Base-by-base conservation (phyloP, 2,797 vertebrate genomes). In the Euthynnus affinis region DNA sequence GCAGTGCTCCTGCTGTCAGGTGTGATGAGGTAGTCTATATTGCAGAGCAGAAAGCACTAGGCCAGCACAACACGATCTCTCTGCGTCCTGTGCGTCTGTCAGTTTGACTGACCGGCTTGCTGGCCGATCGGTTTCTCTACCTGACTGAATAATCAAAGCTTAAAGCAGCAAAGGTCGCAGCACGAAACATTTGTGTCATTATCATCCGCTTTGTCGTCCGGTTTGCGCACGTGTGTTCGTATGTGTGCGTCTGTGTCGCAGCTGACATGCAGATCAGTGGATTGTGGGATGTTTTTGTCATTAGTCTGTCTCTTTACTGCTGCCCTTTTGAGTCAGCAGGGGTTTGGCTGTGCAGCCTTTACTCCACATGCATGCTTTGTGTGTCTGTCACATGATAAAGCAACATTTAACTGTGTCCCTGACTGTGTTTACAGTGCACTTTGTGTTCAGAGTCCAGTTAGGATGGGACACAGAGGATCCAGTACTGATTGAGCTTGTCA, bases 51-150 rank as follows among this genome's bases (percentile, higher is more conserved):
- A 87, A 92, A 91, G 76, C 83, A 78, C 80, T 46, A 90, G 78
- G 81, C 81, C 87, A 91, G 92, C 90, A 78, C 76, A 90, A 93
- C 83, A 53, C 5, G 87, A 92, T 87, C 89, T 76, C 81, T 59
- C 69, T 49, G 60, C 61, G 4, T 74, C 76, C 80, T 62, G 84
- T 48, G 37, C 37, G 74, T 76, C 73, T 76, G 76, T 78, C 71
- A 71, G 70, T 65, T 65, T 75, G 83, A 71, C 63, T 18, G 81
- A 81, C 77, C 48, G 56, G 34, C 60, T 59, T 17, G 55, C 56
- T 4, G 73, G 84, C 22, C 37, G 0, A 59, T 71, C 17, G 17
- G 66, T 70, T 44, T 20, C 10, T 65, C 64, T 42, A 25, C 64
- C 58, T 62, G 71, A 74, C 67, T 18, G 23, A 62, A 68, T 69